These are phyloP conservation scores for Dinoponera quadriceps DNA, from an alignment of 1,140 invertebrate genomes.

Conservation along the genomic window DNA sequence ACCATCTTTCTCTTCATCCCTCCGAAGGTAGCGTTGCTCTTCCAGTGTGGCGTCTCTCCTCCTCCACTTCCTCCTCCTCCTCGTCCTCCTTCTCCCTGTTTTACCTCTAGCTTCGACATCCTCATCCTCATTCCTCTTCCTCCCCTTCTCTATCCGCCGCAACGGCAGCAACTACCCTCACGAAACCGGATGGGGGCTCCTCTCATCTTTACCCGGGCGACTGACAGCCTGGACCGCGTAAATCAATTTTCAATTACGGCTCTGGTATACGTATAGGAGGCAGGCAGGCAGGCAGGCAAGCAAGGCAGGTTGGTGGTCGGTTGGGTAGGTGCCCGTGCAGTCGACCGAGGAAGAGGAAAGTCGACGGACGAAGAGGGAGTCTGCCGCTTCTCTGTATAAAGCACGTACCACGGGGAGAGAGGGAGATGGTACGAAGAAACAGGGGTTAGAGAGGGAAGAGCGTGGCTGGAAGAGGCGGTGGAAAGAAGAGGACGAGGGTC, in stretches of 20 bases:
- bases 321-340: constrained; percentile 64
- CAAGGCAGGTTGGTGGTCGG: constrained; percentile 65
- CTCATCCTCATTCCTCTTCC: constrained; percentile 52
- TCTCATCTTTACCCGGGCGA: constrained; percentile 79
- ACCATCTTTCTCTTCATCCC: constrained; percentile 56
- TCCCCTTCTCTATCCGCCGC: constrained; percentile 55
- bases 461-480: constrained; percentile 14
- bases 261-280: constrained; percentile 72
- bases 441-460: constrained; percentile 38
- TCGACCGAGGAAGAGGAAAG: constrained; percentile 68
- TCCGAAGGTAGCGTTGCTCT: constrained; percentile 50
- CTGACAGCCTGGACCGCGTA: constrained; percentile 84
- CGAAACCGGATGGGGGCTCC: constrained; percentile 67
- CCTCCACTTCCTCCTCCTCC: constrained; percentile 7
- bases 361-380: constrained; percentile 61
- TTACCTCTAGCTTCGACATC: constrained; percentile 69
- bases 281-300: constrained; percentile 56
- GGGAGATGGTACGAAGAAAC: constrained; percentile 34
- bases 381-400: constrained; percentile 62
- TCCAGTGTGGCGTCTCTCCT: constrained; percentile 31
- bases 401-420: constrained; percentile 45
- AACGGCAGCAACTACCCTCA: constrained; percentile 59
- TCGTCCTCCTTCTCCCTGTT: constrained; percentile 40
- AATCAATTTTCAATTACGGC: constrained; percentile 86
- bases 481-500: constrained; percentile 34